phyloP scores from a whole-genome alignment of 1,140 invertebrate genomes.

The Papilio xuthus region DNA sequence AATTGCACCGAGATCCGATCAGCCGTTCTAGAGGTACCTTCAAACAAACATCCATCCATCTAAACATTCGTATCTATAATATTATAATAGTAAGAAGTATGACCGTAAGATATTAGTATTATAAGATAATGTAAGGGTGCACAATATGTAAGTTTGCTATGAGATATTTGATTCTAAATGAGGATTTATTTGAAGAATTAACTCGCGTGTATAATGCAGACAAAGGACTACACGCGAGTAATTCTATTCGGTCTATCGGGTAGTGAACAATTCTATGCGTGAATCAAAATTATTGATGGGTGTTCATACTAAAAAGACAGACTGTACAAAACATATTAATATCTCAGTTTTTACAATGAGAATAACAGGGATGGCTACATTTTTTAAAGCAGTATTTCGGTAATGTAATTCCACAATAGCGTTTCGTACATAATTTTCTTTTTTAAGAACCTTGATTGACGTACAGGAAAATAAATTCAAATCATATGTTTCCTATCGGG shows the following conservation, averaged over 20 bases:
- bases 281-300: not conserved
- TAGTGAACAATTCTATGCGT: not conserved
- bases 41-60: no score
- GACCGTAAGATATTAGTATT: no score
- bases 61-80: no score
- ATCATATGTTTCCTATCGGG: not conserved
- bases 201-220: no score
- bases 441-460: not conserved
- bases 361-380: not conserved
- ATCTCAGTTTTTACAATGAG: not conserved
- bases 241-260: not conserved
- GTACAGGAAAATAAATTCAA: not conserved
- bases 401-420: not conserved
- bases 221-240: not conserved
- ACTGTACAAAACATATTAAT: no score
- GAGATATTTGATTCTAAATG: no score
- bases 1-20: no score
- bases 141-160: not conserved
- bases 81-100: no score
- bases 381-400: not conserved
- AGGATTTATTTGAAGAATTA: no score
- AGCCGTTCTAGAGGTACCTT: no score
- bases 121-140: no score
- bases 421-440: not conserved
- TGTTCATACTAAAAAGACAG: no score